These are phyloP conservation scores for Megalopta genalis DNA, from an alignment of 1,140 invertebrate species.

Conservation along the genomic window DNA sequence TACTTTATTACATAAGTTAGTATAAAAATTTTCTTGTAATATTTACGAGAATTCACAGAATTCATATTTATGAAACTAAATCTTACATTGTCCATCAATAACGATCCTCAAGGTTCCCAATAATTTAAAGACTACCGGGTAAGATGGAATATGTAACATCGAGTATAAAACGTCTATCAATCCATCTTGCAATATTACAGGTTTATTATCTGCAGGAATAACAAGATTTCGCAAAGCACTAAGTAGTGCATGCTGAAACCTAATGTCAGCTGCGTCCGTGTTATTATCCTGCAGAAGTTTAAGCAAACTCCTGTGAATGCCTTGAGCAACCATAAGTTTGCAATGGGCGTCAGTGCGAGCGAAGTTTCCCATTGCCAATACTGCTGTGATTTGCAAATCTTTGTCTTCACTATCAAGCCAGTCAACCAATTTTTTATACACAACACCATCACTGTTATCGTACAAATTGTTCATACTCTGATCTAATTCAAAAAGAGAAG, in stretches of 20 bases:
- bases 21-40: constrained; percentile 43
- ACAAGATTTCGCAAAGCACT: constrained; percentile 91
- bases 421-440: constrained; percentile 86
- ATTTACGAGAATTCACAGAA: no score
- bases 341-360: constrained; percentile 92
- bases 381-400: constrained; percentile 89
- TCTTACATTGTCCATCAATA: constrained; percentile 87
- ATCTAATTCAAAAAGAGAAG: constrained; percentile 81
- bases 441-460: constrained; percentile 84
- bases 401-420: constrained; percentile 89
- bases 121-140: constrained; percentile 91
- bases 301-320: constrained; percentile 88
- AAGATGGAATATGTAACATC: constrained; percentile 87
- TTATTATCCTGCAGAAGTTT: constrained; percentile 82
- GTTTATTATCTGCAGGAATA: constrained; percentile 90
- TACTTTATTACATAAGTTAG: constrained; percentile 8
- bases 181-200: constrained; percentile 85
- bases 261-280: constrained; percentile 83
- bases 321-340: constrained; percentile 89
- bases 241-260: constrained; percentile 90
- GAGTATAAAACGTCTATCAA: constrained; percentile 87
- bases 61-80: no score
- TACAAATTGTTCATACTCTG: constrained; percentile 92
- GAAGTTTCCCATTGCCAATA: constrained; percentile 94
- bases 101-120: constrained; percentile 92